These are phyloP conservation scores for Brotula barbata DNA, from an alignment of 2,797 vertebrate species.

Conservation along the genomic window DNA sequence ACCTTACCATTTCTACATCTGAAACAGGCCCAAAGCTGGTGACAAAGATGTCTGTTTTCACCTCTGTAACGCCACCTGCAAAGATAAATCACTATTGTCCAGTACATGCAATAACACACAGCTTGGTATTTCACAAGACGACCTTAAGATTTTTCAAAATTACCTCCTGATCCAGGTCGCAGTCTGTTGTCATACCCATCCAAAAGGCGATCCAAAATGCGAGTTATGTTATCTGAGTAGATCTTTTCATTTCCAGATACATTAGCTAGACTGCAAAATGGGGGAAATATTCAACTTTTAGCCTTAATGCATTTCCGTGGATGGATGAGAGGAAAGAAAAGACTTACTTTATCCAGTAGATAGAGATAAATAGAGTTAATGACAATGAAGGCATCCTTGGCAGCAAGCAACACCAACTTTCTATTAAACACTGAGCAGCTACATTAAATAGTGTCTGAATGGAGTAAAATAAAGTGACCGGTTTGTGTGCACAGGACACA, in stretches of 20 bases:
- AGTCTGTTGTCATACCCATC: constrained; percentile 94
- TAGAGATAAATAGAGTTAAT: constrained; percentile 34
- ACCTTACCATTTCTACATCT: constrained; percentile 82
- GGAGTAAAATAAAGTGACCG: constrained; percentile 30
- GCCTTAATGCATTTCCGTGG: neutral
- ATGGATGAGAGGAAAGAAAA: neutral
- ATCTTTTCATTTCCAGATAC: constrained; percentile 73
- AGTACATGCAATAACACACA: neutral
- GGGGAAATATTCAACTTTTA: neutral
- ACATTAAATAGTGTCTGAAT: neutral
- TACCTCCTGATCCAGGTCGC: constrained; percentile 91
- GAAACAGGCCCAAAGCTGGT: constrained; percentile 86
- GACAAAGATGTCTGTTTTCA: constrained; percentile 85
- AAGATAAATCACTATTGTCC: constrained; percentile 2
- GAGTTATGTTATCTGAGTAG: constrained; percentile 87
- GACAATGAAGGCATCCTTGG: constrained; percentile 41
- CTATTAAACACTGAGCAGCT: constrained; percentile 11
- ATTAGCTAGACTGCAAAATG: constrained; percentile 71
- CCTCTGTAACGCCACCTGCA: constrained; percentile 78
- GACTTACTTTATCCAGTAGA: constrained; percentile 63
- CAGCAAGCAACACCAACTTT: constrained; percentile 15
- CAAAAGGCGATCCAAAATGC: constrained; percentile 87
- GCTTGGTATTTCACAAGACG: neutral
- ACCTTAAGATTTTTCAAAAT: constrained; percentile 4
- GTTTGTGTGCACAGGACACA: constrained; percentile 19